Base-by-base conservation (phyloP, 2,113 vertebrate species). In the Ancistrus triradiatus region DNA sequence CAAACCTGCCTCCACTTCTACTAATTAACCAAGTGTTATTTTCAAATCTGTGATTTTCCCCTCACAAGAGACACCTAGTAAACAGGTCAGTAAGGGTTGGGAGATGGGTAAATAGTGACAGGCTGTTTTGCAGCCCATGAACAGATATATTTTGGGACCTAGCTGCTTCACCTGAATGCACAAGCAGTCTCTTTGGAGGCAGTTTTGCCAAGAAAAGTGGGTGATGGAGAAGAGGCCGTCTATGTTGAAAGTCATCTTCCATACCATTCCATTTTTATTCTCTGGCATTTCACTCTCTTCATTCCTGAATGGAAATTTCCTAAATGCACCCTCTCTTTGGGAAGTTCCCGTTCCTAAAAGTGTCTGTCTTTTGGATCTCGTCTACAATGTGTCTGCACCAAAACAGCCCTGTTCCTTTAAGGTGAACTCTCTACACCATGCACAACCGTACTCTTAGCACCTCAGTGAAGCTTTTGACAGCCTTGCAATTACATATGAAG, bases 291-390 rank as follows among this genome's bases (percentile, higher is more conserved):
- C 7, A 40, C 51, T 35, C 64, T 57, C 49, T 47, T 48, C n/a
- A 6, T 52, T 73, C 35, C 11, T 11, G 62, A 81, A 82, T 88
- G 88, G 83, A 88, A 88, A 84, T 87, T 88, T 89, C 82, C 86
- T 74, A 81, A 74, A 70, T 11, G 58, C 25, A 42, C 40, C 19
- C 21, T n/a, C n/a, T n/a, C n/a, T n/a, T n/a, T n/a, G n/a, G n/a
- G n/a, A n/a, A n/a, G n/a, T n/a, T n/a, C n/a, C n/a, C n/a, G n/a
- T n/a, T n/a, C n/a, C n/a, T n/a, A n/a, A n/a, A n/a, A n/a, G n/a
- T n/a, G n/a, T n/a, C n/a, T n/a, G n/a, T n/a, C n/a, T n/a, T n/a
- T n/a, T n/a, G n/a, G n/a, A n/a, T n/a, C n/a, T n/a, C 19, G 14
- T 43, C 15, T 52, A 33, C 37, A 48, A 25, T 19, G 35, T 3